Evolutionary conservation across 2,113 vertebrate genomes (phyloP).

Genomic region (Rousettus leschenaultii): DNA sequence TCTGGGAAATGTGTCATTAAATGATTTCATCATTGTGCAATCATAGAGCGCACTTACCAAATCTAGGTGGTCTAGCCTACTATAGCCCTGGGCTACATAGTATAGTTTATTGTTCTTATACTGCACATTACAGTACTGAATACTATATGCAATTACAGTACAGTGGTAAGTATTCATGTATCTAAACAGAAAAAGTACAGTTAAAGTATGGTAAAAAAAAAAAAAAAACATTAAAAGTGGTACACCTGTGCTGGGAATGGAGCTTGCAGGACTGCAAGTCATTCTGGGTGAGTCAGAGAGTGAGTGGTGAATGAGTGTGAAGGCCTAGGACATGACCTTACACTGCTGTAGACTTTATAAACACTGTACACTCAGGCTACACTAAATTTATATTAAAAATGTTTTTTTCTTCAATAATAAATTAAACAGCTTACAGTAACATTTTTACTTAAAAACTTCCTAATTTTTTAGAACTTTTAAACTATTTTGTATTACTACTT

Average conservation of each 20-base stretch:
- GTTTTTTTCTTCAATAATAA: neutral
- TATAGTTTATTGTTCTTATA: neutral
- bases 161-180: neutral
- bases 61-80: neutral
- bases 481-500: neutral
- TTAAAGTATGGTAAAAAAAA: neutral
- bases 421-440: neutral
- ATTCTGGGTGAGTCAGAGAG: neutral
- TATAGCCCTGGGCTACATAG: too few relatives aligned
- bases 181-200: neutral
- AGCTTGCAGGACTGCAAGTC: too few relatives aligned
- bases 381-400: neutral
- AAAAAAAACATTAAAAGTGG: neutral
- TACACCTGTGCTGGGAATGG: neutral
- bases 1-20: neutral
- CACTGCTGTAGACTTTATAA: neutral
- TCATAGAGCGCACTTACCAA: neutral
- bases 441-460: neutral
- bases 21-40: neutral
- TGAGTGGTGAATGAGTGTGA: neutral
- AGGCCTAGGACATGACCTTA: neutral
- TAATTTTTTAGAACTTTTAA: neutral
- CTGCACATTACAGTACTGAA: neutral
- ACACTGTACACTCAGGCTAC: neutral
- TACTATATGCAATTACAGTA: neutral